These are phyloP conservation scores for Coreoperca whiteheadi DNA, from an alignment of 2,113 vertebrate species.

Conservation along the genomic window DNA sequence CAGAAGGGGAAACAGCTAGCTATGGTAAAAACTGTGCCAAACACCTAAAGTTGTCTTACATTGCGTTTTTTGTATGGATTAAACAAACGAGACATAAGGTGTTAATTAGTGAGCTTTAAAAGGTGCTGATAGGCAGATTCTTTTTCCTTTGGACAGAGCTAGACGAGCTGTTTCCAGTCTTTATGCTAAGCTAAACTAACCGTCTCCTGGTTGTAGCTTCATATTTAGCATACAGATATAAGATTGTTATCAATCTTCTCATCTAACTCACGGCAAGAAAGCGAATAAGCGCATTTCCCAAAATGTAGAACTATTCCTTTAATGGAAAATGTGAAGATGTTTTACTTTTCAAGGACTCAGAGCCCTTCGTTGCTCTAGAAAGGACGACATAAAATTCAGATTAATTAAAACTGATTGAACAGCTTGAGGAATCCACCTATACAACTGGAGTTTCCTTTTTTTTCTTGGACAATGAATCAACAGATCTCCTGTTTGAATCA, in stretches of 20 bases:
- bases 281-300: background rate
- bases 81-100: too few relatives aligned
- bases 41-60: too few relatives aligned
- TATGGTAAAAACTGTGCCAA: too few relatives aligned
- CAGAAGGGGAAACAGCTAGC: too few relatives aligned
- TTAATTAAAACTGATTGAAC: background rate
- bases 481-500: background rate
- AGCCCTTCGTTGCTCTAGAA: background rate
- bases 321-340: slow-evolving; percentile 37
- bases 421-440: background rate
- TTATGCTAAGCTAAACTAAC: background rate
- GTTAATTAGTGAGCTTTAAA: too few relatives aligned
- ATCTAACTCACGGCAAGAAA: background rate
- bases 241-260: background rate
- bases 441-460: background rate
- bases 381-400: background rate
- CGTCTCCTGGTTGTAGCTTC: background rate
- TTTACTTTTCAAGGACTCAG: slow-evolving; percentile 8
- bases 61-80: too few relatives aligned
- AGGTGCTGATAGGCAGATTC: background rate
- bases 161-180: background rate
- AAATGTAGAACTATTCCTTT: slow-evolving; percentile 1
- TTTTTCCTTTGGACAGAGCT: background rate
- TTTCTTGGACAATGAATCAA: background rate
- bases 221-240: background rate